A percentile compares a stretch with the other conserved stretches of the same genome.
Evolutionary conservation across 2,113 vertebrate species (phyloP).

Genomic region (Helogale parvula): DNA sequence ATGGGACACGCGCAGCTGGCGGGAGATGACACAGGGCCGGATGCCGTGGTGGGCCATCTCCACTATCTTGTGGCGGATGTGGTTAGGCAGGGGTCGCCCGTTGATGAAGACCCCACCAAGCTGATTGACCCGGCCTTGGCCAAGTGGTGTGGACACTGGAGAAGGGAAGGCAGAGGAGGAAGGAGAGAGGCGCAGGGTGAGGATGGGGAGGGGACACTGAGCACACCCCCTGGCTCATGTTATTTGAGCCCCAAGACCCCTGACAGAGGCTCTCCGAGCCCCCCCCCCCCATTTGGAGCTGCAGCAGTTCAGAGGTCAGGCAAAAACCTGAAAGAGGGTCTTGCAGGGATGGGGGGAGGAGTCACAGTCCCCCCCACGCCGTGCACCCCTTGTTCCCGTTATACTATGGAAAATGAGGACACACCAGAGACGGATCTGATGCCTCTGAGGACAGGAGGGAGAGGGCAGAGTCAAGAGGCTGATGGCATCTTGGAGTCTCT

Average conservation of each 20-base stretch:
- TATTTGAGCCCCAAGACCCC: not conserved
- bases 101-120: conserved; percentile 99
- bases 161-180: accelerated
- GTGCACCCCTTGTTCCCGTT: not conserved
- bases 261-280: not conserved
- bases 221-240: not conserved
- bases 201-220: not conserved
- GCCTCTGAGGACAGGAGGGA: not conserved
- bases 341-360: not conserved
- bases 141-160: conserved; percentile 98
- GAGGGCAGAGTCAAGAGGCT: not conserved
- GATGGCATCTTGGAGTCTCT: not conserved
- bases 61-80: conserved; percentile 99
- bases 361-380: no score
- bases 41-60: conserved; percentile 99
- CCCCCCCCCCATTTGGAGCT: no score
- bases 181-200: not conserved
- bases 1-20: conserved; percentile 97
- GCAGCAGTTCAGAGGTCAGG: not conserved
- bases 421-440: not conserved
- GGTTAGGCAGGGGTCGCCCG: conserved; percentile 96
- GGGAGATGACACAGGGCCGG: conserved; percentile 98
- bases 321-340: not conserved
- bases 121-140: conserved; percentile 98
- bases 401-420: not conserved